phyloP scores from a whole-genome alignment of 2,797 vertebrate genomes.

The Danio aesculapii region DNA sequence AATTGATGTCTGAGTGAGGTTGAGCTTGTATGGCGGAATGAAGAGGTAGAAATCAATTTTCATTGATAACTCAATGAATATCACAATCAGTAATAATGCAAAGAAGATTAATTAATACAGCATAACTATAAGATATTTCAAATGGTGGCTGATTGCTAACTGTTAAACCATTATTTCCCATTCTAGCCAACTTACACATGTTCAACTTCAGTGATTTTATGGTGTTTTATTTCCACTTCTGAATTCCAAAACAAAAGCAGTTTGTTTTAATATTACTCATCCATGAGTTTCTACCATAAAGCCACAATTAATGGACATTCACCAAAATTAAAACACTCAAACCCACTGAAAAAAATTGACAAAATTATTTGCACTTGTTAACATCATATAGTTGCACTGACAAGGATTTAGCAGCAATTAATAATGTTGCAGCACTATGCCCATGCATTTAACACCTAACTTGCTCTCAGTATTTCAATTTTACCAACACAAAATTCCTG shows the following conservation, averaged over 20 bases:
- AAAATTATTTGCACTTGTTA: neutral
- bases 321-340: neutral
- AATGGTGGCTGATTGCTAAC: slow-evolving; percentile 13
- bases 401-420: neutral
- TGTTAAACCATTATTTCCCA: neutral
- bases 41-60: neutral
- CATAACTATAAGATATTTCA: neutral
- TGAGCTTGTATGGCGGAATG: slow-evolving; percentile 18
- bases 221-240: neutral
- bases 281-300: neutral
- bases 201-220: neutral
- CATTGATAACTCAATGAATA: slow-evolving; percentile 10
- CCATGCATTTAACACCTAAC: neutral
- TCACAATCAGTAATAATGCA: neutral
- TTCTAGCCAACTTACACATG: neutral
- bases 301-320: neutral
- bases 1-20: slow-evolving; percentile 13
- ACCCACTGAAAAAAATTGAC: neutral
- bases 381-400: neutral
- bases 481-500: neutral
- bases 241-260: neutral
- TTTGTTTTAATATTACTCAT: neutral
- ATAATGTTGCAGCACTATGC: neutral
- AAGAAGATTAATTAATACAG: slow-evolving; percentile 11
- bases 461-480: neutral